Evolutionary conservation across 2,113 vertebrate species (phyloP), one percentile per base, ranked within the genome.

Genomic region (Cottus gobio): DNA sequence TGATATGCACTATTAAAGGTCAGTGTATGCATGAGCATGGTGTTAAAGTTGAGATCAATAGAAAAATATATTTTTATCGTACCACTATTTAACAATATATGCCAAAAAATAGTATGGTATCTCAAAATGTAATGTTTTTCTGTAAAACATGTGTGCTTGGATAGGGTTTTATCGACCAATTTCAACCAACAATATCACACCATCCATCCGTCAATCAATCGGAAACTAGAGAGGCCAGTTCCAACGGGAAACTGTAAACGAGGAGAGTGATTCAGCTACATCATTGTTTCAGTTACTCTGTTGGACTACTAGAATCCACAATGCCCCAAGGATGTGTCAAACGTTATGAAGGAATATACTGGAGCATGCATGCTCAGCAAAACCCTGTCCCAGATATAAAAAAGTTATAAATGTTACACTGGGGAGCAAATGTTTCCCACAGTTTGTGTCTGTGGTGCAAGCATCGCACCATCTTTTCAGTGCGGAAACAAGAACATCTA

Each of bases 381-480:
- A 84, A 71, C 12, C 54, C 31, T 80, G 60, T 61, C 81, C 81
- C 77, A 28, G 64, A 81, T 67, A 78, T 15, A n/a, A 48, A 15
- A 71, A 67, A 70, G 16, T 60, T 72, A 62, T 16, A 63, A 68
- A 68, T 75, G n/a, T 63, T 34, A 37, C 63, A 20, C 67, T 7
- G 8, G 26, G 63, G 54, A 72, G 20, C 34, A 46, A 44, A 16
- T 34, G 8, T n/a, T 54, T 58, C 24, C 8, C 8, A 39, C 24
- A 72, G 39, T 44, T 56, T 60, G 30, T 22, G 28, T 52, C 24
- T 52, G 54, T 39, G 50, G 37, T 34, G 26, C 15, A 69, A 22
- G 24, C 7, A 37, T 39, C 30, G 31, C 67, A 7, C 30, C 52
- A 24, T 67, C n/a, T 37, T 24, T 50, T 70, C 9, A 37, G 34